Conservation (phyloP, 2,113 vertebrate species). For the Brienomyrus brachyistius region DNA sequence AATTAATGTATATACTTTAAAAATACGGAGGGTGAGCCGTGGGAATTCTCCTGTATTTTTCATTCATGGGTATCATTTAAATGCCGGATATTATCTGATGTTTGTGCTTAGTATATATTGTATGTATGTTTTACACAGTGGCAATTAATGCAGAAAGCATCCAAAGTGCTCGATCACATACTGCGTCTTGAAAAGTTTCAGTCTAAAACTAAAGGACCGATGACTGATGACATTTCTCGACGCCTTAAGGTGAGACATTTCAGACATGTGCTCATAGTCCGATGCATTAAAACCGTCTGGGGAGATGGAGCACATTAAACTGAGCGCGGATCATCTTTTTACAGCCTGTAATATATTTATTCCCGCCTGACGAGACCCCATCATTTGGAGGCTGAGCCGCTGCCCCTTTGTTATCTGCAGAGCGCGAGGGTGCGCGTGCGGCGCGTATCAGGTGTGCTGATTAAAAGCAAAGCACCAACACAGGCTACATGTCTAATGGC, state of each 20-base stretch:
- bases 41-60: neutral
- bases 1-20: neutral
- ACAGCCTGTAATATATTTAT: neutral
- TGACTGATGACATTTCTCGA: neutral
- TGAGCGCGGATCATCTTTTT: neutral
- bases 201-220: neutral
- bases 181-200: slow-evolving; percentile 6
- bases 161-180: neutral
- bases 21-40: neutral
- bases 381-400: slow-evolving; percentile 28
- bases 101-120: neutral
- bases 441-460: slow-evolving; percentile 56
- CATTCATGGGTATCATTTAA: neutral
- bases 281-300: neutral
- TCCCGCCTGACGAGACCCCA: neutral
- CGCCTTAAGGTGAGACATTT: neutral
- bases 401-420: slow-evolving; percentile 50
- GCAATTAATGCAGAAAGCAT: neutral
- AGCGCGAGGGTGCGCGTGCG: slow-evolving; percentile 44
- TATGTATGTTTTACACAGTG: neutral
- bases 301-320: neutral
- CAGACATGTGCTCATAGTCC: neutral
- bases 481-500: slow-evolving; percentile 62
- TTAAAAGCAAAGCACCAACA: slow-evolving; percentile 48
- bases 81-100: neutral